Conservation (phyloP, 2,888 invertebrate species). For the Drosophila lacicola region DNA sequence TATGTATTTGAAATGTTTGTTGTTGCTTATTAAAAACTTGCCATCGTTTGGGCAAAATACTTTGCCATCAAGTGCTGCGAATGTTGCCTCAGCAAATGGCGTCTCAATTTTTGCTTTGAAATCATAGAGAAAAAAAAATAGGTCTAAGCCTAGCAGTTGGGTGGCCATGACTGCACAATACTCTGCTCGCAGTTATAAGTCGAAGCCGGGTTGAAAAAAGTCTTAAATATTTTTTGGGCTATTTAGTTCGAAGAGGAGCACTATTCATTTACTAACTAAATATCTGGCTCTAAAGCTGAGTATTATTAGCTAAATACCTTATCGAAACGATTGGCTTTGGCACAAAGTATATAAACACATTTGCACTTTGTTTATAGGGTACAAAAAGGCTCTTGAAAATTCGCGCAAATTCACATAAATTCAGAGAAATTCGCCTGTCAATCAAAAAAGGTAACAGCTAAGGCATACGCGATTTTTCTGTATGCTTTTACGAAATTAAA, state of each 20-base stretch:
- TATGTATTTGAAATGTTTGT: slow-evolving; percentile 43
- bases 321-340: no score
- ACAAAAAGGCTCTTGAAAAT: slow-evolving; percentile 17
- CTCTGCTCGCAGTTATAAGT: background rate
- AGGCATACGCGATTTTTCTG: slow-evolving; percentile 19
- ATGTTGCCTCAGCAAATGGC: slow-evolving; percentile 26
- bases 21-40: slow-evolving; percentile 72
- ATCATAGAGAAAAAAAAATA: slow-evolving; percentile 25
- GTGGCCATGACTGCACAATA: background rate
- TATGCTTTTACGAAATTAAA: slow-evolving; percentile 37
- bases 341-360: background rate
- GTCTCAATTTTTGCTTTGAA: slow-evolving; percentile 40
- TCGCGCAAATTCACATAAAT: slow-evolving; percentile 35
- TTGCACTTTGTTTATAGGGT: background rate
- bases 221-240: no score
- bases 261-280: no score
- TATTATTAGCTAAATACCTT: no score
- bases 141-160: no score
- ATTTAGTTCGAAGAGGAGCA: no score
- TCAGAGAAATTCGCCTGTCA: slow-evolving; percentile 50
- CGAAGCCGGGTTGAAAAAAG: no score
- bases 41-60: slow-evolving; percentile 56
- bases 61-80: slow-evolving; percentile 46
- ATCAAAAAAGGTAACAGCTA: slow-evolving; percentile 50
- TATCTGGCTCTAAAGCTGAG: no score